phyloP scores from a whole-genome alignment of 2,888 invertebrate genomes.

The Lydus trimaculatus region DNA sequence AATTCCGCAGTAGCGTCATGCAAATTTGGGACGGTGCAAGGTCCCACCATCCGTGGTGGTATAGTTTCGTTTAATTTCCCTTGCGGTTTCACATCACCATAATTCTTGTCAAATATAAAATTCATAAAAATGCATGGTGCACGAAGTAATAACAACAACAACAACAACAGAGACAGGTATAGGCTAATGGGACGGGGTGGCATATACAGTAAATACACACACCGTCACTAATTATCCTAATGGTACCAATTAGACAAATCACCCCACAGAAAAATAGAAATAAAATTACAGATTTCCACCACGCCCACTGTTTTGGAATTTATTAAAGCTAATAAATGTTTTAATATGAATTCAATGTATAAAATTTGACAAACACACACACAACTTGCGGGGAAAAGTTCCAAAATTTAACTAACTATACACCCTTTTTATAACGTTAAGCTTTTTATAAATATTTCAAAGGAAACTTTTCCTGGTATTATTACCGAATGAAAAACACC shows the following conservation, averaged over 20 bases:
- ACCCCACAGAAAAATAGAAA: not conserved
- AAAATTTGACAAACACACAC: no score
- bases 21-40: conserved; percentile 23
- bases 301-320: no score
- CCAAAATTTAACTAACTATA: not conserved
- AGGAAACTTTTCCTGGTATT: conserved; percentile 13
- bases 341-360: no score
- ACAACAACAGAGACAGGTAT: conserved; percentile 13
- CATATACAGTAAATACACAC: not conserved
- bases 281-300: not conserved
- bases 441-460: conserved; percentile 8
- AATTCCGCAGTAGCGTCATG: conserved; percentile 17
- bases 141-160: conserved; percentile 9
- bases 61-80: conserved; percentile 43
- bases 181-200: not conserved
- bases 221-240: conserved; percentile 17
- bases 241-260: not conserved
- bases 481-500: conserved; percentile 7
- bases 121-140: conserved; percentile 45
- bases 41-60: conserved; percentile 6
- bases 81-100: conserved; percentile 44
- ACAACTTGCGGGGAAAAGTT: no score
- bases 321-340: no score
- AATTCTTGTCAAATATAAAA: conserved; percentile 50
- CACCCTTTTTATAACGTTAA: not conserved